Base-by-base conservation (phyloP, 2,888 invertebrate genomes). In the Cataglyphis altisquamis region DNA sequence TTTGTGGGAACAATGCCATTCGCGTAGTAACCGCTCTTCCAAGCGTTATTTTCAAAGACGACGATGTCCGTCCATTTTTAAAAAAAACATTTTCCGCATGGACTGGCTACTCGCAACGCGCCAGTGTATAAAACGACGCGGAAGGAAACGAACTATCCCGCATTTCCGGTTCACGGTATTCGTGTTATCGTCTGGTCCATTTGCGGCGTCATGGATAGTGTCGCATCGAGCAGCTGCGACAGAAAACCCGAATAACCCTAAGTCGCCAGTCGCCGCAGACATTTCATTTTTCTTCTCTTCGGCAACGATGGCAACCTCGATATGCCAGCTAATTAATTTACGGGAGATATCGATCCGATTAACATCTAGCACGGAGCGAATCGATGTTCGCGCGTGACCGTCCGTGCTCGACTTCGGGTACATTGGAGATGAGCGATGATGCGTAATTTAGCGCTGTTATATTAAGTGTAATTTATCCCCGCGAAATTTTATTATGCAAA, bases 121-220 rank as follows among this genome's bases (percentile, higher is more conserved):
- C 57, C 60, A 77, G 36, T 66, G 41, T 63, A 70, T 77, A 75
- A 84, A 70, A 84, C 41, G 60, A 9, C 70, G 18, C 68, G 81
- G 52, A 62, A 82, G 81, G 6, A 64, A 21, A 60, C 63, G 45
- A 74, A 48, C 82, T 87, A 18, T 64, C 63, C 64, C 66, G 83
- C 70, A 66, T 85, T 86, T 83, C 66, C 83, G 67, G 77, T 83
- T 83, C 74, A 57, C 80, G 66, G 73, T 84, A 67, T 64, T 73
- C 52, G 62, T 72, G 18, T 3, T n/a, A 8, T 12, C 73, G 82
- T 32, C 5, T 32, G 78, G 85, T 84, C 81, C 78, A 85, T 88
- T 83, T 83, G 72, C 83, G 29, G 18, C 45, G 45, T 72, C 64
- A 32, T 68, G 55, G 25, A 70, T 55, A 68, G 41, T 45, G 32